These are phyloP conservation scores for Quadroppia sp. DNA, from an alignment of 2,888 invertebrate genomes.

Conservation along the genomic window DNA sequence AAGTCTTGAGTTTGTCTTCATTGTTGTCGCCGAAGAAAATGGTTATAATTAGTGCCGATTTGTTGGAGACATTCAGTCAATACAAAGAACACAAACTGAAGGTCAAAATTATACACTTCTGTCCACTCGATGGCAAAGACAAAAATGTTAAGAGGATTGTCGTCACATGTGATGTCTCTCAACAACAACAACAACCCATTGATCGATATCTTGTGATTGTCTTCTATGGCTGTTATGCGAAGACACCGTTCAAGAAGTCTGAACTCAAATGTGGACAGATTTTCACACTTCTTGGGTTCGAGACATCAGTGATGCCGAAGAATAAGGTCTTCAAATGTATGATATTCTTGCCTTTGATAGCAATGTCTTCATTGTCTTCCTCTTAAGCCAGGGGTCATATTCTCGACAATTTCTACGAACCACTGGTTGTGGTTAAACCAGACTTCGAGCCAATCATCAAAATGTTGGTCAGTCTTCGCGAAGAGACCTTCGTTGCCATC, in stretches of 20 bases:
- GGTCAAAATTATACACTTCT: slow-evolving; percentile 17
- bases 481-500: neutral
- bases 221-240: slow-evolving; percentile 6
- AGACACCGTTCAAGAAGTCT: slow-evolving; percentile 33
- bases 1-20: neutral
- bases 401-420: neutral
- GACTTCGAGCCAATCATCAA: slow-evolving; percentile 16
- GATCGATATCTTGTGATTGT: slow-evolving; percentile 16
- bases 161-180: neutral
- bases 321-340: slow-evolving; percentile 29
- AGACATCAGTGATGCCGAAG: slow-evolving; percentile 1
- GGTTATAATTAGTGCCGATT: slow-evolving; percentile 10
- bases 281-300: neutral
- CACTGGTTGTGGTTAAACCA: slow-evolving; percentile 7
- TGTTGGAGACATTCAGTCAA: neutral
- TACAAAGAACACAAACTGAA: neutral
- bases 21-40: neutral
- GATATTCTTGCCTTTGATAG: neutral
- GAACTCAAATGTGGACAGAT: slow-evolving; percentile 8
- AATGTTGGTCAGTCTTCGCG: slow-evolving; percentile 32
- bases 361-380: neutral
- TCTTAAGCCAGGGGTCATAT: neutral
- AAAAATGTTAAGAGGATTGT: neutral
- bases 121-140: neutral
- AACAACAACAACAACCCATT: neutral